Base-by-base conservation (phyloP, 2,888 invertebrate genomes). In the Noctuana brunneofusca region DNA sequence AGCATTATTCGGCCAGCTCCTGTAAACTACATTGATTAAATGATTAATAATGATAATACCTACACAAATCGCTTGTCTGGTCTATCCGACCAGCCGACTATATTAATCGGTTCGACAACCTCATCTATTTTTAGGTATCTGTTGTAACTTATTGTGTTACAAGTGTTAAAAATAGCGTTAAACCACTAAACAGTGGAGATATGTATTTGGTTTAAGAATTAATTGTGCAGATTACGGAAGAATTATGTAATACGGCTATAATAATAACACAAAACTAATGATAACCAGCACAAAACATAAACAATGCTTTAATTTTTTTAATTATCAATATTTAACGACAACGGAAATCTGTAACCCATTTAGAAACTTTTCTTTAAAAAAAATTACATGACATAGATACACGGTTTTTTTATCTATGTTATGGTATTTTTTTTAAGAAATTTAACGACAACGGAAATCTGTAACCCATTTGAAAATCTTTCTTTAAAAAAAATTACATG, bases 91-190 rank as follows among this genome's bases (percentile, higher is more conserved):
- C 27, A 54, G 18, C n/a, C n/a, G 22, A 18, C 52, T 43, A 32
- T 59, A 59, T 46, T 59, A 59, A 59, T 59, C 59, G 32, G 59
- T 59, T 32, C 59, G 52, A 59, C 20, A 53, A 59, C 52, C 59
- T 32, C 52, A 18, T 52, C 59, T 59, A 59, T 59, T 59, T 59
- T 14, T 53, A 53, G 52, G 18, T 59, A 20, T 24, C 30, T 50
- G 30, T 46, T 43, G 9, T 41, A 52, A 35, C 57, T 48, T 49
- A 57, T 24, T 30, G 46, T 30, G 43, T 30, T 30, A 30, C 41
- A 30, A n/a, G 16, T 30, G 46, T 46, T 56, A 56, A 12, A 55
- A 55, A 55, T 55, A 55, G 24, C 55, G 54, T n/a, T 22, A n/a
- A n/a, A n/a, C n/a, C 18, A n/a, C 20, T 38, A n/a, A 54, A 54